Percentiles rank a stretch among this genome's conserved stretches.
These are phyloP conservation scores for Caloenas nicobarica DNA, from an alignment of 2,113 vertebrate species.

Conservation along the genomic window DNA sequence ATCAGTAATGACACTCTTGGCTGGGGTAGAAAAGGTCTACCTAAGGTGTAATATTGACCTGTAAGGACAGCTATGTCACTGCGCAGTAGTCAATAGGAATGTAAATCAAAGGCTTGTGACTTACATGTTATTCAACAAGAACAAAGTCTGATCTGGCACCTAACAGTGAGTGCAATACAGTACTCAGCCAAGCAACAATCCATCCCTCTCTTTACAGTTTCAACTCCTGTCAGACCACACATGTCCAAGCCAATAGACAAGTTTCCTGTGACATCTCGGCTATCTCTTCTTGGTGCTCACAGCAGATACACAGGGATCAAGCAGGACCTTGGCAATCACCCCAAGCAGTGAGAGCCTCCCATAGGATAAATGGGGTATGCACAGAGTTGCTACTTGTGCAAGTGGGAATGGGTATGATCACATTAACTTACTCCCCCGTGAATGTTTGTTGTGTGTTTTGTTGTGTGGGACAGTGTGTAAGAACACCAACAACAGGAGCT, in stretches of 20 bases:
- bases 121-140: not conserved
- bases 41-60: not conserved
- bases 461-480: too few relatives aligned
- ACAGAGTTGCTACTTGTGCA: fast-evolving
- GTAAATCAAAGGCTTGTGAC: not conserved
- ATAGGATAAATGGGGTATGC: not conserved
- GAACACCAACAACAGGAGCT: not conserved
- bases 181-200: not conserved
- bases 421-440: too few relatives aligned
- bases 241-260: not conserved
- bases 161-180: fast-evolving
- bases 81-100: not conserved
- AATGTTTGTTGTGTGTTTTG: too few relatives aligned
- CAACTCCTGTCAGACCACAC: fast-evolving
- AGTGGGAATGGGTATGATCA: not conserved
- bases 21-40: not conserved
- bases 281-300: not conserved
- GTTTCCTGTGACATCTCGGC: not conserved
- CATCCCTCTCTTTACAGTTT: not conserved
- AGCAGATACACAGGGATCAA: not conserved
- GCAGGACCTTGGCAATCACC: not conserved
- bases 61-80: not conserved
- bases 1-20: not conserved
- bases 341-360: not conserved
- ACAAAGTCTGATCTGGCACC: not conserved